These are phyloP conservation scores for Melieria omissa DNA, from an alignment of 2,888 invertebrate genomes.

Conservation along the genomic window DNA sequence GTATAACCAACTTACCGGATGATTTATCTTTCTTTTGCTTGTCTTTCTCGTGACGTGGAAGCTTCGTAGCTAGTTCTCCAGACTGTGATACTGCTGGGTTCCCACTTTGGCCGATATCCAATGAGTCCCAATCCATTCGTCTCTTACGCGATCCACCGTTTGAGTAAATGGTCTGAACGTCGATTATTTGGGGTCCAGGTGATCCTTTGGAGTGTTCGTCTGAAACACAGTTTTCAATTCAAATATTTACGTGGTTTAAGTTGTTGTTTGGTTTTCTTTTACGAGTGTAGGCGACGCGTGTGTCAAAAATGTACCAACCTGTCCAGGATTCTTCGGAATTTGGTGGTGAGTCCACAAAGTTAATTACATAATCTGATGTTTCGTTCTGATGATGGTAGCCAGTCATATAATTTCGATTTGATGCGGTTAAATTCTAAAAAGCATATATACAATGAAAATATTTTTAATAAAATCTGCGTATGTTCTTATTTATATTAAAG, in stretches of 20 bases:
- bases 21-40: conserved; percentile 63
- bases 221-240: conserved; percentile 10
- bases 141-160: conserved; percentile 64
- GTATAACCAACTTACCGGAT: conserved; percentile 52
- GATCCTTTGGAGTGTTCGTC: conserved; percentile 57
- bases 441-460: conserved; percentile 9
- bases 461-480: neutral
- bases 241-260: neutral
- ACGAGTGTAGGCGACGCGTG: neutral
- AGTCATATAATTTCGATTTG: conserved; percentile 59
- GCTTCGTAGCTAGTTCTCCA: conserved; percentile 54
- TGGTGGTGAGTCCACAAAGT: conserved; percentile 67
- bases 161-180: conserved; percentile 65
- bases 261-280: neutral
- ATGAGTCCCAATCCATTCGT: conserved; percentile 68
- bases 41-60: conserved; percentile 57
- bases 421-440: conserved; percentile 47
- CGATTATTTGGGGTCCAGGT: conserved; percentile 64
- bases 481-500: neutral
- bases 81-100: conserved; percentile 56
- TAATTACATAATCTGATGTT: conserved; percentile 65
- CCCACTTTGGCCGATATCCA: conserved; percentile 65
- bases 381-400: conserved; percentile 62
- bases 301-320: conserved; percentile 51
- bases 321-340: conserved; percentile 67